A percentile compares a stretch with the other conserved stretches of the same genome.
These are phyloP conservation scores for Biston betularia DNA, from an alignment of 2,888 invertebrate species.

Conservation along the genomic window DNA sequence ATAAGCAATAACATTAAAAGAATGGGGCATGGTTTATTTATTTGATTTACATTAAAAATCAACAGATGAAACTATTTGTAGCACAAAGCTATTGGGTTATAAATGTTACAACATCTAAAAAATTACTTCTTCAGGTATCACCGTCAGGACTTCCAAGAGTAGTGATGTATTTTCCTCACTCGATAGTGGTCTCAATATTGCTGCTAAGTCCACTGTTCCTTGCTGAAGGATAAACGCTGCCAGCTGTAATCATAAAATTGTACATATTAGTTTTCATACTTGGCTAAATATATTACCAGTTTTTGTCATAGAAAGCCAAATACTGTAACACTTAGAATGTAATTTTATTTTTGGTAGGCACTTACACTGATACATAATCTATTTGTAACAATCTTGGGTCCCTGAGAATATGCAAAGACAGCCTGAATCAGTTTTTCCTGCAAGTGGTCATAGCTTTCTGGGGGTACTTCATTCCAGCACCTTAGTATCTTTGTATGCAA, in stretches of 20 bases:
- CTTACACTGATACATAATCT: slow-evolving; percentile 95
- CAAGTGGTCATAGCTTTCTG: slow-evolving; percentile 91
- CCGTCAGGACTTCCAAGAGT: slow-evolving; percentile 93
- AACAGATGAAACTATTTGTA: no score
- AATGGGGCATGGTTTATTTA: no score
- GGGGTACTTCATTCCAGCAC: slow-evolving; percentile 95
- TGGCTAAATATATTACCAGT: no score
- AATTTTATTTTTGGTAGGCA: slow-evolving; percentile 42
- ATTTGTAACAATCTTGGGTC: slow-evolving; percentile 94
- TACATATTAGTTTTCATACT: not conserved
- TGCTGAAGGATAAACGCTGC: slow-evolving; percentile 93
- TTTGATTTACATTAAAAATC: no score
- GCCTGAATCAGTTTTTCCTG: slow-evolving; percentile 92
- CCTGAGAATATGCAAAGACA: slow-evolving; percentile 91
- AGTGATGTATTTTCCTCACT: slow-evolving; percentile 74
- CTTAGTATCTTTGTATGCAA: slow-evolving; percentile 95
- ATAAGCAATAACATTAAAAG: no score
- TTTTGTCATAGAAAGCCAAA: no score
- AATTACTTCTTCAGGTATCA: slow-evolving; percentile 95
- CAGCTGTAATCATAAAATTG: slow-evolving; percentile 83
- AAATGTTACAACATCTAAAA: not conserved
- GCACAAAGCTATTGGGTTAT: not conserved
- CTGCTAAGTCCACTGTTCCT: slow-evolving; percentile 89
- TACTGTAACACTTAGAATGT: not conserved
- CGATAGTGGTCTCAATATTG: slow-evolving; percentile 89